Conservation (phyloP, 2,797 vertebrate genomes). For the Phoebastria nigripes region DNA sequence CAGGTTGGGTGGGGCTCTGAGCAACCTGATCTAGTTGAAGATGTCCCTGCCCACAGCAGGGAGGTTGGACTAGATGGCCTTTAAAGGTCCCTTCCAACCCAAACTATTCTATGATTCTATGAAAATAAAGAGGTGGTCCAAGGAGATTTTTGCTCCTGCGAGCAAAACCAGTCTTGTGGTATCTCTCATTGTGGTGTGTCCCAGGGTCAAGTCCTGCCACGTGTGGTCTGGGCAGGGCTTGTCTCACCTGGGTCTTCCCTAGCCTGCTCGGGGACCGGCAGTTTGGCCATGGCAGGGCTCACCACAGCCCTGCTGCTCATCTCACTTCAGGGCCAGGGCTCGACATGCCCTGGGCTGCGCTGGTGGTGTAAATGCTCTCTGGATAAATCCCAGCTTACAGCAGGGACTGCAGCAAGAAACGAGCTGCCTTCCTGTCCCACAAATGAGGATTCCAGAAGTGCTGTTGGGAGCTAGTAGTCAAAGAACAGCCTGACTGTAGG, state of each 20-base stretch:
- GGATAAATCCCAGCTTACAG: background rate
- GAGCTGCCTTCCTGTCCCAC: background rate
- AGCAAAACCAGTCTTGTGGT: background rate
- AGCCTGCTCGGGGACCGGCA: fast-evolving
- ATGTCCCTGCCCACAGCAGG: too few relatives aligned
- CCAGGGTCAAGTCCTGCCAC: background rate
- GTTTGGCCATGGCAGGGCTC: background rate
- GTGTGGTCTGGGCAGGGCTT: background rate
- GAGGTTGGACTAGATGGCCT: too few relatives aligned
- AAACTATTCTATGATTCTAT: too few relatives aligned
- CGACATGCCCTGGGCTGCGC: fast-evolving
- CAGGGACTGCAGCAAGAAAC: background rate
- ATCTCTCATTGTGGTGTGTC: background rate
- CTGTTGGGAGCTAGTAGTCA: background rate
- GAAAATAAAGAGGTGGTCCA: background rate
- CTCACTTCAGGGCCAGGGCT: background rate
- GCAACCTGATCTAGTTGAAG: too few relatives aligned
- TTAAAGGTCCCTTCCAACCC: too few relatives aligned
- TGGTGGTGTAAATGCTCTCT: background rate
- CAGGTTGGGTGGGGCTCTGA: too few relatives aligned
- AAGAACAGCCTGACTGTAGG: background rate
- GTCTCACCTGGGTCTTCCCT: background rate
- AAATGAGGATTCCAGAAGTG: background rate
- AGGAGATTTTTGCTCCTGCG: background rate
- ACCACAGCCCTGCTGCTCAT: background rate